Evolutionary conservation across 1,140 invertebrate species (phyloP), one percentile per base, ranked within the genome.

Genomic region (Macrobrachium rosenbergii): DNA sequence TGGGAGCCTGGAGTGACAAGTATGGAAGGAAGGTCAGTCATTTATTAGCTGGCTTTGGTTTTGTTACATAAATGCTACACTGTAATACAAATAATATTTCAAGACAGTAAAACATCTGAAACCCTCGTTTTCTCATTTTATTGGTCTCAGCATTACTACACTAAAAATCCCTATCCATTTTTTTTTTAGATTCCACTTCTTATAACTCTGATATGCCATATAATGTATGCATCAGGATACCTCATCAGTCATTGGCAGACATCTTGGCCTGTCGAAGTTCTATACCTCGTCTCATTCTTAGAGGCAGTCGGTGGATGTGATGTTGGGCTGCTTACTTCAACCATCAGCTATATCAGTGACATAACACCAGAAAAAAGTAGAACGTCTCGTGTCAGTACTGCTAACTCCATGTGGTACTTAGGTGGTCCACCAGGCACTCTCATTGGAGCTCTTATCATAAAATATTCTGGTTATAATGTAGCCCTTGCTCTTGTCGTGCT

Each of bases 1-100:
- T 89, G 88, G 88, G 88, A 52, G 88, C 88, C 52, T 89, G 88
- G 88, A 89, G 88, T 43, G 88, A 89, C 63, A 87, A 87, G 67
- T 89, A 89, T 52, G 88, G 88, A 59, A 28, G 88, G 6, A 89
- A 89, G 80, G 88, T 89, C 0, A 72, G 87, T 78, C 8, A 10
- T 37, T 6, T 45, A 23, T 5, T 2, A 59, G 2, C 3, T 43
- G n/a, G 21, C 17, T 58, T 58, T 14, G 17, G 11, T 43, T 83
- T 19, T 28, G 1, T 59, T 28, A 52, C 21, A 28, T 59, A 59
- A 78, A 19, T 43, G 21, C 5, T 58, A 10, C 45, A 8, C 8
- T 6, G 5, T 14, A n/a, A 72, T 37, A 12, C 11, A 72, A 28
- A 10, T 12, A 72, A 28, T 72, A 16, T 28, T 23, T 69, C 5